phyloP scores from a whole-genome alignment of 2,113 vertebrate species.

The Dolichallabes microphthalmus region DNA sequence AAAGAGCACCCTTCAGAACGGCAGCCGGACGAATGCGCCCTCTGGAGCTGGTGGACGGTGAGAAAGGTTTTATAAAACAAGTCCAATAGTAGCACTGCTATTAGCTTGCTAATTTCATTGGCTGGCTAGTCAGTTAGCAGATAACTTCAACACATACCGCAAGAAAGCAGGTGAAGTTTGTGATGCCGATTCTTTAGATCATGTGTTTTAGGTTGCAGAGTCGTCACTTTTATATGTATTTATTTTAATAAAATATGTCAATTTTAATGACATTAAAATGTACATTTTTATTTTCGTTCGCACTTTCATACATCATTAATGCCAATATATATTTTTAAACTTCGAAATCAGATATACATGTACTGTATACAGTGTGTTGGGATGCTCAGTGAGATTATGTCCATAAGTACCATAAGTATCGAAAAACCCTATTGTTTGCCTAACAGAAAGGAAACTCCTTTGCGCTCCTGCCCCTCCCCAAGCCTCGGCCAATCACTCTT shows the following conservation, averaged over 20 bases:
- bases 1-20: background rate
- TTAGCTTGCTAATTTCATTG: background rate
- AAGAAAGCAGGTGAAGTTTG: background rate
- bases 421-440: background rate
- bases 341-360: background rate
- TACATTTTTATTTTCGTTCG: background rate
- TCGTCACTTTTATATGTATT: too few relatives aligned
- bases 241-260: too few relatives aligned
- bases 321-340: background rate
- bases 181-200: background rate
- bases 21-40: too few relatives aligned
- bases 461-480: background rate
- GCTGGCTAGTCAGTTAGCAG: too few relatives aligned
- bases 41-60: background rate
- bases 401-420: background rate
- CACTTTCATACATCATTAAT: background rate
- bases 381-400: background rate
- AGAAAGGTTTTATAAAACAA: background rate
- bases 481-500: constrained; percentile 25
- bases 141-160: background rate
- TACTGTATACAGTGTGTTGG: background rate
- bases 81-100: background rate
- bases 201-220: background rate
- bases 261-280: background rate
- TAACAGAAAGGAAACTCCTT: background rate